phyloP scores from a whole-genome alignment of 2,113 vertebrate species.

The Aspiorhynchus laticeps region DNA sequence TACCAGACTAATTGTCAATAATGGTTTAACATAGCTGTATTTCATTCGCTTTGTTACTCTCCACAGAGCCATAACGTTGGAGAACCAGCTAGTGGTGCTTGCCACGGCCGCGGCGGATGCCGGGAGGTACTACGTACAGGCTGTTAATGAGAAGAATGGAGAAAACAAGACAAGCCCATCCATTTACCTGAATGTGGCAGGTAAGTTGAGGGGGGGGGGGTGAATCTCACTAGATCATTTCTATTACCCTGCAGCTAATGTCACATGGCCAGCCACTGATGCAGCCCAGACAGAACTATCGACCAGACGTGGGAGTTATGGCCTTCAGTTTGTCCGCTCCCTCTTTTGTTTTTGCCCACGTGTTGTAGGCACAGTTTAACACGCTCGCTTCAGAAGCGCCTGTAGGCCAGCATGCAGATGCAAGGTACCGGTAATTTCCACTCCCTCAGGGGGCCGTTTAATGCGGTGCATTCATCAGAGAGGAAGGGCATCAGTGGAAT shows the following conservation, averaged over 20 bases:
- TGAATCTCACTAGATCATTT: slow-evolving; percentile 41
- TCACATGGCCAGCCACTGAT: slow-evolving; percentile 22
- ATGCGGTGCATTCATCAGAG: slow-evolving; percentile 6
- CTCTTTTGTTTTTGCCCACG: slow-evolving; percentile 38
- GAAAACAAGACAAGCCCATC: slow-evolving; percentile 85
- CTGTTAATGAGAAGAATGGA: slow-evolving; percentile 83
- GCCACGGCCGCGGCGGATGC: slow-evolving; percentile 63
- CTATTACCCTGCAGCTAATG: slow-evolving; percentile 39
- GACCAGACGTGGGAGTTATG: slow-evolving; percentile 37
- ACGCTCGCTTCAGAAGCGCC: background rate
- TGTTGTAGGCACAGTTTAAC: slow-evolving; percentile 21
- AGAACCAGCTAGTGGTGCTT: slow-evolving; percentile 84
- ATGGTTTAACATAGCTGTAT: slow-evolving; percentile 41
- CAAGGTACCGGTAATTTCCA: background rate
- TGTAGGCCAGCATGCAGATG: background rate
- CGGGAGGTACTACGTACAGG: slow-evolving; percentile 82
- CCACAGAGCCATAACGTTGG: slow-evolving; percentile 81
- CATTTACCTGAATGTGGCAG: slow-evolving; percentile 71
- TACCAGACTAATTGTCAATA: slow-evolving; percentile 46
- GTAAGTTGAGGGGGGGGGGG: slow-evolving; percentile 70
- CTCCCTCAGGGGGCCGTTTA: slow-evolving; percentile 1
- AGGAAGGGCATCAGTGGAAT: background rate
- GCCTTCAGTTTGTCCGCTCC: slow-evolving; percentile 11
- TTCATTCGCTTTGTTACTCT: slow-evolving; percentile 46
- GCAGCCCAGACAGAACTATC: slow-evolving; percentile 44